A percentile compares a stretch with the other conserved stretches of the same genome.
phyloP scores from a whole-genome alignment of 2,113 vertebrate species.

The Pedionomus torquatus region DNA sequence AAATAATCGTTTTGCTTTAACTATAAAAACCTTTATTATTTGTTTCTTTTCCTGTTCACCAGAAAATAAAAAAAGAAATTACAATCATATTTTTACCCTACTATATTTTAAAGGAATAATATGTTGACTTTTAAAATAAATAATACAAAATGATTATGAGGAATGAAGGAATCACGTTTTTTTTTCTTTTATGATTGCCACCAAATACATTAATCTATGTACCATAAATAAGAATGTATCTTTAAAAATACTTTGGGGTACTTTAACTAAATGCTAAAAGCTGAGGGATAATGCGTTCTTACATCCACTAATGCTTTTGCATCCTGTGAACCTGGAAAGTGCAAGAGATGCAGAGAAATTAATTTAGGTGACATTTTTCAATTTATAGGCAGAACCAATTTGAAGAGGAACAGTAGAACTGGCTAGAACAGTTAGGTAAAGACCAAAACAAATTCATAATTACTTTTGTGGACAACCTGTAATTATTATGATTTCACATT shows the following conservation, averaged over 20 bases:
- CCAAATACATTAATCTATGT: not conserved
- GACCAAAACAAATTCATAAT: constrained; percentile 53
- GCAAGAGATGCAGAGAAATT: not conserved
- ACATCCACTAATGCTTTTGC: not conserved
- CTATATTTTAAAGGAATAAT: not conserved
- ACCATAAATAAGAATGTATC: not conserved
- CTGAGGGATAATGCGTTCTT: rapidly evolving
- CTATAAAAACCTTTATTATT: not conserved
- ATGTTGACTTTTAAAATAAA: not conserved
- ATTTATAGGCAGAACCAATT: not conserved
- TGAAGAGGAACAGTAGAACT: not conserved
- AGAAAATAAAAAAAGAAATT: not conserved
- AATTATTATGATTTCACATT: not conserved
- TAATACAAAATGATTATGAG: not conserved
- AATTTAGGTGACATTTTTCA: not conserved
- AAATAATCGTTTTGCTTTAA: not conserved
- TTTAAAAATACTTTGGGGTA: not conserved
- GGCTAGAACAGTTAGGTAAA: not conserved
- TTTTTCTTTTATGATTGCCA: not conserved
- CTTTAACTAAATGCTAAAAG: not conserved
- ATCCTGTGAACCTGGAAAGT: not conserved
- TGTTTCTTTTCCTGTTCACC: not conserved
- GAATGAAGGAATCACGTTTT: not conserved
- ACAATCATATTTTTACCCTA: not conserved
- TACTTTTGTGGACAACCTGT: not conserved